These are phyloP conservation scores for Idaea dimidiata DNA, from an alignment of 2,888 invertebrate species.

Conservation along the genomic window DNA sequence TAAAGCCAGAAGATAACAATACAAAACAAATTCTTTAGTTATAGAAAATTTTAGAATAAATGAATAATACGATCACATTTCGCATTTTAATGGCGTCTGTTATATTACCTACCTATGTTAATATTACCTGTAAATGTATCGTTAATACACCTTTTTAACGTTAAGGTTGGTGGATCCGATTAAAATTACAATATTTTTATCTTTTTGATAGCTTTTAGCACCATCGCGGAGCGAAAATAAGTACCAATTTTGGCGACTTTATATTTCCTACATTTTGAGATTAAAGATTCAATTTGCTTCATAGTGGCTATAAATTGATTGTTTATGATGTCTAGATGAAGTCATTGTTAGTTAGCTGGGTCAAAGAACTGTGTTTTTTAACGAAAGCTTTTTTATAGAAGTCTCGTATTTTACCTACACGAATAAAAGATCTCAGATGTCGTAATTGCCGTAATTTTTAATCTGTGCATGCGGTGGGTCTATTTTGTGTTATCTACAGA, in stretches of 20 bases:
- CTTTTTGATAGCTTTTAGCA: background rate
- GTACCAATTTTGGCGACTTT: constrained; percentile 4
- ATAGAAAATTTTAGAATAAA: background rate
- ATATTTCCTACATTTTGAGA: background rate
- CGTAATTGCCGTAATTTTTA: background rate
- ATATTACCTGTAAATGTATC: background rate
- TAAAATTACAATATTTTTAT: background rate
- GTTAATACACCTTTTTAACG: background rate
- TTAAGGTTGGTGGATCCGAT: background rate
- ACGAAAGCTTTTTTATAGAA: constrained; percentile 1
- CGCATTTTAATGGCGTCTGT: background rate
- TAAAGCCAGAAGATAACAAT: constrained; percentile 17
- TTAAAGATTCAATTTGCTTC: background rate
- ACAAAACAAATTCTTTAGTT: constrained; percentile 18
- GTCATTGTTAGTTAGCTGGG: background rate
- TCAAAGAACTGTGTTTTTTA: background rate
- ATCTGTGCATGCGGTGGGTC: no score
- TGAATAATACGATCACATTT: background rate
- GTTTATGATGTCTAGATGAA: background rate
- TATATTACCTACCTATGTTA: background rate
- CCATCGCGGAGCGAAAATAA: constrained; percentile 3
- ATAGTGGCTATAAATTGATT: background rate
- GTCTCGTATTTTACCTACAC: background rate
- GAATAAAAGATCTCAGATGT: background rate
- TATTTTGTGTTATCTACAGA: no score